These are phyloP conservation scores for Chelonus insularis DNA, from an alignment of 1,140 invertebrate genomes.

Conservation along the genomic window DNA sequence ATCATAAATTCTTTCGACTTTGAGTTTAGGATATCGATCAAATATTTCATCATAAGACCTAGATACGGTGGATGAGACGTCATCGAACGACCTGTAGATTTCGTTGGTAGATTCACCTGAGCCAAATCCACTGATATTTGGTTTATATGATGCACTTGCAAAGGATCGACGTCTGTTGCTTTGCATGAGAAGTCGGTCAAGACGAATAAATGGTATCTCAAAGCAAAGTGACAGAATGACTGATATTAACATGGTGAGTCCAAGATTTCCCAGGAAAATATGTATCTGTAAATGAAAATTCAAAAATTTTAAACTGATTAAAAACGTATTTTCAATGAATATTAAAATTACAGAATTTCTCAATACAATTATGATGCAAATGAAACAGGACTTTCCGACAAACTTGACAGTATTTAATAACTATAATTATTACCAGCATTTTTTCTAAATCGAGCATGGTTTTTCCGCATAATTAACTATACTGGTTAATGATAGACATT, in stretches of 20 bases:
- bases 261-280: slow-evolving; percentile 39
- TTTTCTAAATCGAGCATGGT: too few relatives aligned
- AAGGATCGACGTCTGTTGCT: not conserved
- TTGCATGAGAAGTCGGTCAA: not conserved
- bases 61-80: slow-evolving; percentile 3
- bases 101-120: slow-evolving; percentile 30
- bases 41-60: slow-evolving; percentile 11
- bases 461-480: too few relatives aligned
- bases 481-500: too few relatives aligned
- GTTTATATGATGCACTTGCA: not conserved
- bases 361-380: too few relatives aligned
- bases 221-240: slow-evolving; percentile 44
- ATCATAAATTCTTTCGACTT: too few relatives aligned
- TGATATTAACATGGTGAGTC: slow-evolving; percentile 42
- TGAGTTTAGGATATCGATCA: not conserved
- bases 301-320: too few relatives aligned
- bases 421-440: too few relatives aligned
- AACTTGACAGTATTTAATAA: too few relatives aligned
- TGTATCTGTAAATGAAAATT: slow-evolving; percentile 29
- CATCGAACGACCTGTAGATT: slow-evolving; percentile 31
- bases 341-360: too few relatives aligned
- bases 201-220: slow-evolving; percentile 52
- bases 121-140: slow-evolving; percentile 17
- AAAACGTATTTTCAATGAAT: too few relatives aligned
- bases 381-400: too few relatives aligned